Evolutionary conservation across 2,888 invertebrate species (phyloP).

Genomic region (Actias luna): DNA sequence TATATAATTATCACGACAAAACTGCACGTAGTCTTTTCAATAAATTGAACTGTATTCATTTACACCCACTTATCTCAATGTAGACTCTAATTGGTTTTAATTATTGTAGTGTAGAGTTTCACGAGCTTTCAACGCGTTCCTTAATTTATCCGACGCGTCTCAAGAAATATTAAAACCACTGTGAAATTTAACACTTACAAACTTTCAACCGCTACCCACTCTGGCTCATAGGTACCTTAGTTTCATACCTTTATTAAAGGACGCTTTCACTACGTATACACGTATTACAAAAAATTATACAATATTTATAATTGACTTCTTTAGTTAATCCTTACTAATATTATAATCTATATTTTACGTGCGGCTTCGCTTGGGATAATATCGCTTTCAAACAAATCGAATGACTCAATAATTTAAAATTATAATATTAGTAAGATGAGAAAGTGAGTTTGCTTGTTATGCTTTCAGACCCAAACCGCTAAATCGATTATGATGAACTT

Average conservation of each 20-base stretch:
- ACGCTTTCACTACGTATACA: conserved; percentile 24
- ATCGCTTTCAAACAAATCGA: no score
- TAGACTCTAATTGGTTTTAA: conserved; percentile 34
- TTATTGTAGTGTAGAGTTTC: conserved; percentile 25
- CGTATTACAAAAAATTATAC: neutral
- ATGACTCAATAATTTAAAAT: no score
- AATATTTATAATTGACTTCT: no score
- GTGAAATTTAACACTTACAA: conserved; percentile 46
- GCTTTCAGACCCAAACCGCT: no score
- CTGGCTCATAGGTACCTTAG: conserved; percentile 28
- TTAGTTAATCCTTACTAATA: no score
- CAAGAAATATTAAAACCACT: conserved; percentile 42
- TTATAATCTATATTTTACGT: no score
- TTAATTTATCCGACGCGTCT: conserved; percentile 43
- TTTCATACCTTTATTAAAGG: conserved; percentile 35
- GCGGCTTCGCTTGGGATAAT: no score
- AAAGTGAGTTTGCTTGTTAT: no score
- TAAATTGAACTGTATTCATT: neutral
- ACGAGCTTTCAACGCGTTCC: conserved; percentile 43
- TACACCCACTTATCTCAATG: conserved; percentile 17
- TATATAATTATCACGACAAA: neutral
- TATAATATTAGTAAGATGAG: no score
- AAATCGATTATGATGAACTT: no score
- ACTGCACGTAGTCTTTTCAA: neutral
- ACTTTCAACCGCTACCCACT: conserved; percentile 44